These are phyloP conservation scores for Margarornis squamiger DNA, from an alignment of 2,797 vertebrate species.

Conservation along the genomic window DNA sequence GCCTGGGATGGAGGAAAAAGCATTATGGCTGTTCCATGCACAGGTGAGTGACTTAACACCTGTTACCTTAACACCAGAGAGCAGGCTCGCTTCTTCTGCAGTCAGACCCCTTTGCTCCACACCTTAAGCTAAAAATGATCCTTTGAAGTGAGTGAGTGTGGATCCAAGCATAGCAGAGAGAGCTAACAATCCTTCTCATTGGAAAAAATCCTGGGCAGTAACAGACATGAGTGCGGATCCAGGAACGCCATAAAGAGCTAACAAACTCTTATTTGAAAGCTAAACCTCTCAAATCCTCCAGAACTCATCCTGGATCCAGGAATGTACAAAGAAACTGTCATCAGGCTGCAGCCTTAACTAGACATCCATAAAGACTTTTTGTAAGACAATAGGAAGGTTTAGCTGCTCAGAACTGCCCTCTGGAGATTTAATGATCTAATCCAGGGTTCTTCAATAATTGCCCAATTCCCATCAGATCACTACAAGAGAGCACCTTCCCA, in stretches of 20 bases:
- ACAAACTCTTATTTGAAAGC: not conserved
- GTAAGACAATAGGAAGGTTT: not conserved
- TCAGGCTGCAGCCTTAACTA: not conserved
- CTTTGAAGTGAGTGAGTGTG: not conserved
- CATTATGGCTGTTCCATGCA: not conserved
- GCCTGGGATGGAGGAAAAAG: not conserved
- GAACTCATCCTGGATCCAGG: not conserved
- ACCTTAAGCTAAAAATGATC: not conserved
- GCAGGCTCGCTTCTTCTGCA: not conserved
- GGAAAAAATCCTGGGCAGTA: not conserved
- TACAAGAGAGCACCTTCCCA: not conserved
- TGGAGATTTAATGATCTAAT: not conserved
- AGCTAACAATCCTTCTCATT: not conserved
- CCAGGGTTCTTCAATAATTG: not conserved
- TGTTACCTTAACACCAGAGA: not conserved
- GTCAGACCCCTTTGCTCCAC: not conserved
- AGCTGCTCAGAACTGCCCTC: not conserved
- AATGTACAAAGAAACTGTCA: accelerated
- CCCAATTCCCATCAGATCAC: not conserved
- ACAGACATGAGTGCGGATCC: not conserved
- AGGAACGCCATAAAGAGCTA: not conserved
- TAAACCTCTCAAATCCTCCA: not conserved
- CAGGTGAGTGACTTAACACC: not conserved
- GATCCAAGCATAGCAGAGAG: not conserved
- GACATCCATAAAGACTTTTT: accelerated